These are phyloP conservation scores for Leistus spinibarbis DNA, from an alignment of 2,888 invertebrate genomes.

Conservation along the genomic window DNA sequence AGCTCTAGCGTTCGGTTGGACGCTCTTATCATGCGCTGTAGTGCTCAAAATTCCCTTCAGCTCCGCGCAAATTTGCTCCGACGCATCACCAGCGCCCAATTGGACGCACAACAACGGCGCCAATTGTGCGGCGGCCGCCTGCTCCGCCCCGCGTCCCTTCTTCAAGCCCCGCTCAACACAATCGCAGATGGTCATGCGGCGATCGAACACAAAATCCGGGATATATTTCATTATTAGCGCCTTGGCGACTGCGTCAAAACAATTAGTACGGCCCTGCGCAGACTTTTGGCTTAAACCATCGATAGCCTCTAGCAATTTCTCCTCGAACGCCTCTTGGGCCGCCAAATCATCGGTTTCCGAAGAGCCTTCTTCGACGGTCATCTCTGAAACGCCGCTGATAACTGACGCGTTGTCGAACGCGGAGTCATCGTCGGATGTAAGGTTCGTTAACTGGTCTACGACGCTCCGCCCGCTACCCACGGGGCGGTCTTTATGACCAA, in stretches of 20 bases:
- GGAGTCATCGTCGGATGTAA: conserved; percentile 80
- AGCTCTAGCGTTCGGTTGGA: conserved; percentile 75
- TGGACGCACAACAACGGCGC: conserved; percentile 84
- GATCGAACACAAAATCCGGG: conserved; percentile 76
- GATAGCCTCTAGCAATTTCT: conserved; percentile 83
- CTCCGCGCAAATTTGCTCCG: conserved; percentile 72
- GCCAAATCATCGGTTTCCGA: conserved; percentile 62
- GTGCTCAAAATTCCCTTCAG: conserved; percentile 75
- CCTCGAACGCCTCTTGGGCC: conserved; percentile 80
- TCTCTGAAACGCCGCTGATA: conserved; percentile 80
- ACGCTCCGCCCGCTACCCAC: conserved; percentile 44
- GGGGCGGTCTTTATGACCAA: conserved; percentile 44
- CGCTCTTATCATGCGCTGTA: conserved; percentile 76
- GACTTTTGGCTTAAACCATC: conserved; percentile 91
- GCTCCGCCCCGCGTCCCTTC: conserved; percentile 83
- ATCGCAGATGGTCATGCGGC: conserved; percentile 78
- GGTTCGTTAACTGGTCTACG: conserved; percentile 58
- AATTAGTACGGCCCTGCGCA: conserved; percentile 77
- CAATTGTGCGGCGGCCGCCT: conserved; percentile 79
- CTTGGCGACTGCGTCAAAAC: conserved; percentile 73
- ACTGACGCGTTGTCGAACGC: conserved; percentile 81
- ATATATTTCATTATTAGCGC: conserved; percentile 80
- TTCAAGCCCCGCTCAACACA: conserved; percentile 80
- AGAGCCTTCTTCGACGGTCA: conserved; percentile 56
- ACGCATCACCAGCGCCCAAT: conserved; percentile 69